Base-by-base conservation (phyloP, 2,797 vertebrate genomes). In the Oreochromis grahami region DNA sequence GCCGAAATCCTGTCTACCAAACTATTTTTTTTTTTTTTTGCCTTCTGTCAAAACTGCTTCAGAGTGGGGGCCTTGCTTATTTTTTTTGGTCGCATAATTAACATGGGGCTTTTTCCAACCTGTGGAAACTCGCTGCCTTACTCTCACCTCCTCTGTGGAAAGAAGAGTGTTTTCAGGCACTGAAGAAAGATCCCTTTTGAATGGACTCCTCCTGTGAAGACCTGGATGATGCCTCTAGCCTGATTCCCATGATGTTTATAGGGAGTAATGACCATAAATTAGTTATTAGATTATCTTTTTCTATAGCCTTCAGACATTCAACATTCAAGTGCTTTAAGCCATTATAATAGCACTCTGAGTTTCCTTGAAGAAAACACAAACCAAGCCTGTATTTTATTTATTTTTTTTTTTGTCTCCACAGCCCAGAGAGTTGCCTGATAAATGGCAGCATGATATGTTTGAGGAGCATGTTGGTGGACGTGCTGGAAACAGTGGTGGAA, bases 361-460 rank as follows among this genome's bases (percentile, higher is more conserved):
- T 2, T 19, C 29, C 10, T 32, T 12, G 26, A 72, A 48, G 15
- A 32, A 48, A 74, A 26, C 10, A 1, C 29, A 12, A 50, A 74
- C 45, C n/a, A 50, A 74, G 6, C 17, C 7, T 34, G n/a, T 38
- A 5, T 41, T 76, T 79, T 45, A 13, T 72, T n/a, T n/a, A n/a
- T n/a, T n/a, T n/a, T 82, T 32, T n/a, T 82, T 82, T 24, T 76
- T 83, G 29, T 68, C 36, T 7, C 91, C 86, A 8, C 96, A 99
- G 98, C 98, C 98, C 13, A 97, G 98, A 76, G 98, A 98, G 45
- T 95, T 99, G 21, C 98, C 98, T 0, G 98, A 98, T 94, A 98
- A 98, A 90, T 98, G 98, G 98, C 98, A 98, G 80, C 98, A 98
- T 2, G 98, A 99, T 90, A 95, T 98, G 60, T 98, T 97, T 85